Percentiles rank a stretch among this genome's conserved stretches.
Conservation (phyloP, 2,113 vertebrate species). For the Crotalus horridus region DNA sequence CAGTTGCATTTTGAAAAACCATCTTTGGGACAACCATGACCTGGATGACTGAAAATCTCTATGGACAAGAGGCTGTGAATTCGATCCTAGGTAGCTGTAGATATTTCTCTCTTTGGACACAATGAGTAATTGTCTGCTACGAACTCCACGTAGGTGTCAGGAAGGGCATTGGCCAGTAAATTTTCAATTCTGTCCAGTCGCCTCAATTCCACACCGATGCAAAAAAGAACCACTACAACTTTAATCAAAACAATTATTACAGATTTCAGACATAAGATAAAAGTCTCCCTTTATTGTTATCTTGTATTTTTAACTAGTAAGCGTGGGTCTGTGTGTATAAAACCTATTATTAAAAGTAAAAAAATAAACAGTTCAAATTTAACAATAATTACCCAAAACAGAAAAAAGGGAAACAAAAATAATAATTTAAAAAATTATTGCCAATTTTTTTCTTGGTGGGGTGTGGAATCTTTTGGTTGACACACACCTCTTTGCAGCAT, state of each 20-base stretch:
- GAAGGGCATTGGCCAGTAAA: neutral
- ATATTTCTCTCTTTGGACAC: neutral
- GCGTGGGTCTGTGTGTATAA: neutral
- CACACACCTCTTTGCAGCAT: neutral
- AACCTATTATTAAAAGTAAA: neutral
- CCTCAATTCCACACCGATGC: no score
- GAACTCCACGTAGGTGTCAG: neutral
- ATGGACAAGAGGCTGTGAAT: neutral
- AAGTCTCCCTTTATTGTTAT: neutral
- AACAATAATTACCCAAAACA: neutral
- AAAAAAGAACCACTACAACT: neutral
- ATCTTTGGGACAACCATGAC: neutral
- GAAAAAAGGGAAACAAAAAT: neutral
- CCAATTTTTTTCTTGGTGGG: neutral
- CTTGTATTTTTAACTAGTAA: neutral
- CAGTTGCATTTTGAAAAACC: neutral
- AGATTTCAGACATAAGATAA: neutral
- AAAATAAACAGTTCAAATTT: neutral
- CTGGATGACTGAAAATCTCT: neutral
- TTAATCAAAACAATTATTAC: neutral
- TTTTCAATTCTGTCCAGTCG: neutral
- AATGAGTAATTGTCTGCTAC: neutral
- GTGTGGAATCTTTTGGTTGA: neutral
- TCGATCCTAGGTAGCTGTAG: no score
- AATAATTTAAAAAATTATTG: neutral